Base-by-base conservation (phyloP, 2,888 invertebrate species). In the Labia minor region DNA sequence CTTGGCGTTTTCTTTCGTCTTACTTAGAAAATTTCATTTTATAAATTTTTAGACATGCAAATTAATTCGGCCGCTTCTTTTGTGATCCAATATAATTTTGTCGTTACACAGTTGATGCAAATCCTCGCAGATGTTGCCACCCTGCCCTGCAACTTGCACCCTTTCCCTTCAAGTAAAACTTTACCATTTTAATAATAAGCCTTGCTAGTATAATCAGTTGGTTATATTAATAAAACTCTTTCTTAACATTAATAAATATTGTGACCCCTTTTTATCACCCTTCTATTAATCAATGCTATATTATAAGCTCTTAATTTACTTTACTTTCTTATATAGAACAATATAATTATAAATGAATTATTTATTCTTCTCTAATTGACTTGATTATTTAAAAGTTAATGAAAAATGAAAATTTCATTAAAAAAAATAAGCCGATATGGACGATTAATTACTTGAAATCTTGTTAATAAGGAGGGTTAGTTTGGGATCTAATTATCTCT, bases 61-160 rank as follows among this genome's bases (percentile, higher is more conserved):
- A 49, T 49, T 49, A 49, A 49, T 49, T 49, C 49, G 49, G 49
- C 49, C 49, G 49, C 49, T 49, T 49, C 49, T 49, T 49, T 49
- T 49, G 49, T 49, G 49, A 49, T 49, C 49, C 49, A 49, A 49
- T 49, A 49, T 49, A 49, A 49, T 49, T 49, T 49, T 49, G 49
- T 49, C 49, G 49, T 49, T 4, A 49, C 49, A 49, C 49, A 49
- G 49, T 49, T 49, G 49, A 49, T 49, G 49, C 49, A 49, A 49
- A 49, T 49, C 49, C 49, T 49, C 49, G 49, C 49, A 49, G 49
- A 49, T 49, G 49, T 49, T 49, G 49, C 49, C 49, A 49, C 14
- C 26, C 26, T 8, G 49, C 49, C n/a, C 49, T 4, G 49, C 49
- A 49, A 49, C 49, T 49, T 49, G 49, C 49, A 49, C 49, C 49